Base-by-base conservation (phyloP, 2,888 invertebrate species). In the Clusia tigrina region DNA sequence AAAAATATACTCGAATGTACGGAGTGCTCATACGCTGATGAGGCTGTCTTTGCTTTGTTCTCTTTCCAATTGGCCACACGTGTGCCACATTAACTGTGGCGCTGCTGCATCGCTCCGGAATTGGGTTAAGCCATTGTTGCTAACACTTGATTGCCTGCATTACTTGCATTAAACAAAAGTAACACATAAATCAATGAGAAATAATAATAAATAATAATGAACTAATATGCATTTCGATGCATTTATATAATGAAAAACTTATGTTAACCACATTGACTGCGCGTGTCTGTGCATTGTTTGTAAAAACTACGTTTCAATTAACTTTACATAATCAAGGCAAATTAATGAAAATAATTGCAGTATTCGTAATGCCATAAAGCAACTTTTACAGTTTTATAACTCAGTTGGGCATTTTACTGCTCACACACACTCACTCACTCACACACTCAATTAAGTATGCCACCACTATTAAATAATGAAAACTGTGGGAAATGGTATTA, bases 61-160 rank as follows among this genome's bases (percentile, higher is more conserved):
- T 32, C 32, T 12, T 32, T 32, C 12, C 6, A 12, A 9, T 32
- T 32, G 32, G 12, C 32, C 60, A 46, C 25, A 48, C 46, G 18
- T 46, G 60, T 22, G 38, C 52, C 51, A 23, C 52, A 53, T 5
- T 37, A 18, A 18, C 17, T 25, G 32, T n/a, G 26, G 23, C 60
- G 26, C 18, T 25, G 26, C 54, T 26, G 32, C 32, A 32, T 9
- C 12, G 32, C 32, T 32, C 12, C 18, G 15, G 54, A 60, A 60
- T 54, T 60, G 18, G 60, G 60, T 60, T 60, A 59, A 58, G 48
- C 51, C 26, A 59, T 59, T 59, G 58, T 48, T 24, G 58, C 23
- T 17, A 2, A 12, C 37, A 51, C 18, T 58, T 58, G 57, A 38
- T 1, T 59, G 37, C 24, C 24, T 9, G 32, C 32, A 32, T 32